Base-by-base conservation (phyloP, 2,797 vertebrate genomes). In the Rhinogobio ventralis region DNA sequence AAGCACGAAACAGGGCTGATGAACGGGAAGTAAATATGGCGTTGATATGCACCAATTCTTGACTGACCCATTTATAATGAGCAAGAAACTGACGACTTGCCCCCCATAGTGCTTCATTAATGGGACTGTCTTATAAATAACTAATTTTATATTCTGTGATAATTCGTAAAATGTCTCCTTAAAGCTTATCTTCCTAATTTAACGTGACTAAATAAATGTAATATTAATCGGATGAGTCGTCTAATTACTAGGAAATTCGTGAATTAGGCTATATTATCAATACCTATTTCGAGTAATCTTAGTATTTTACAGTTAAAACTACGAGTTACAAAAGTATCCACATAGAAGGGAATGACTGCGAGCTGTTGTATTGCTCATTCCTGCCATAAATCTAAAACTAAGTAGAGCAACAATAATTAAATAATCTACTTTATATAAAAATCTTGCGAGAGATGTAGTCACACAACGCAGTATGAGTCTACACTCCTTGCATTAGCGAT, bases 141-240 rank as follows among this genome's bases (percentile, higher is more conserved):
- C 46, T 57, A 33, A n/a, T 33, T 85, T 45, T 33, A 57, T 57
- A 73, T 67, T 67, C 45, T 74, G 33, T 55, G 36, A 73, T 66
- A 73, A 85, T 85, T 67, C 25, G 5, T 66, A 74, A 85, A 85
- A 76, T 23, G 17, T 49, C 23, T 53, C 82, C 7, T 79, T 79
- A 49, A 57, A 69, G 46, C 30, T 55, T 17, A 74, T 78, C 39
- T 49, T 3, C 20, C 17, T 62, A 60, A 53, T 78, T 68, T 33
- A 55, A 79, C 53, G 28, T 71, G 30, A 84, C 45, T 74, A 57
- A 82, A 49, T 36, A 72, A 81, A 72, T 71, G 42, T 55, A 55
- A 67, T 30, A 42, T 64, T 76, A 53, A 85, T 75, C 75, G 25
- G 57, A 74, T 78, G 64, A 68, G 25, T 33, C 7, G n/a, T 39